These are phyloP conservation scores for Todus mexicanus DNA, from an alignment of 2,797 vertebrate genomes.

Conservation along the genomic window DNA sequence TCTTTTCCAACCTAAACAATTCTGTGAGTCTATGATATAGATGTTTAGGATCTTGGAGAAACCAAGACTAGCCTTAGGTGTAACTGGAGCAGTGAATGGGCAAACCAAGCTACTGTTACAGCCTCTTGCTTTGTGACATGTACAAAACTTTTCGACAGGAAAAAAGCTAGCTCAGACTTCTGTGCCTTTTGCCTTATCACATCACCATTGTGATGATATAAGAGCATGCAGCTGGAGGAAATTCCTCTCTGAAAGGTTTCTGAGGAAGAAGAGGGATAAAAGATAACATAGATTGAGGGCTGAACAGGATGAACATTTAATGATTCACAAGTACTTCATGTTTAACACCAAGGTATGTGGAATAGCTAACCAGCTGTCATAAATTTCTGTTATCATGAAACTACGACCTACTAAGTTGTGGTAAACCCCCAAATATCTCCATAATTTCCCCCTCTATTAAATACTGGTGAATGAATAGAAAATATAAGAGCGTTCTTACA, in stretches of 20 bases:
- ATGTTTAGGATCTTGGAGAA: not conserved
- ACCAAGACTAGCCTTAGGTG: not conserved
- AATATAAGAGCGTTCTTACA: not conserved
- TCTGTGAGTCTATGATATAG: not conserved
- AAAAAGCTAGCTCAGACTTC: not conserved
- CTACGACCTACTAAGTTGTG: not conserved
- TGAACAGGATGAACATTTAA: not conserved
- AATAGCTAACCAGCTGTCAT: not conserved
- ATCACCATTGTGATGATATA: no score
- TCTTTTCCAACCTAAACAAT: not conserved
- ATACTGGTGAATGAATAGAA: not conserved
- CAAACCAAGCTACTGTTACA: not conserved
- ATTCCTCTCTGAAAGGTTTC: not conserved
- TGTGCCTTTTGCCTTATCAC: not conserved
- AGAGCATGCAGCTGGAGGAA: accelerated
- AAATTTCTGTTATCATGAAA: not conserved
- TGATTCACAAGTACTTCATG: not conserved
- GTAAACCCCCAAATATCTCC: not conserved
- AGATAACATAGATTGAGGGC: not conserved
- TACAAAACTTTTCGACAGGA: not conserved
- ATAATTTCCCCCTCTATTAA: not conserved
- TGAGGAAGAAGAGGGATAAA: not conserved
- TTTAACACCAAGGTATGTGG: not conserved
- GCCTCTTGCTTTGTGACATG: not conserved
- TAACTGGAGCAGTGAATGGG: not conserved